Base-by-base conservation (phyloP, 2,888 invertebrate species). In the Polia nebulosa region DNA sequence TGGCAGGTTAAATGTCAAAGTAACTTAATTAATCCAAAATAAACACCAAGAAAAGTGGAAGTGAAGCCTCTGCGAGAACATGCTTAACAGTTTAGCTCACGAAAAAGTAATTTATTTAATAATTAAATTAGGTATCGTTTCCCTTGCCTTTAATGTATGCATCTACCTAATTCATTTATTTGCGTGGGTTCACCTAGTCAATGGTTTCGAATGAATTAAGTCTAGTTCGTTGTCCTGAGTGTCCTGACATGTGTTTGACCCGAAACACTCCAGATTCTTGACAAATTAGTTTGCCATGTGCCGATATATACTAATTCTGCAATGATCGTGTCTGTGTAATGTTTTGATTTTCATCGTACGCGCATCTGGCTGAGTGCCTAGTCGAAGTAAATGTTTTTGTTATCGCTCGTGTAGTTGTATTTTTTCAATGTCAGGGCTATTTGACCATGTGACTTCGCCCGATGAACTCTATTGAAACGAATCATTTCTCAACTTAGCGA, bases 401-500 rank as follows among this genome's bases (percentile, higher is more conserved):
- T 82, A 78, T 78, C 76, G 75, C 56, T 67, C 69, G 69, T 72
- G 63, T 78, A 72, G 72, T 34, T 36, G 34, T 17, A 29, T 41
- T 75, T 83, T 64, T 60, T 75, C 87, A 88, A 84, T 85, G 88
- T 86, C 88, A 88, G 36, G 87, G 87, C 36, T 82, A 71, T 59
- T 36, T 34, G 58, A 53, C 29, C 61, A 62, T 62, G 59, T 72
- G 77, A 72, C 59, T 66, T 61, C 57, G 34, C 45, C 22, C 62
- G 47, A 52, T 52, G 52, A 67, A 68, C 67, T 76, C 65, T 36
- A 44, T 60, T 66, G 59, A 72, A 74, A 41, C 27, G 75, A 76
- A 71, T 68, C 15, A 76, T 81, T 81, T 81, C 74, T 75, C 63
- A 77, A 82, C 65, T 68, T 71, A 66, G 47, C 61, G 61, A 73